These are phyloP conservation scores for Anolis apletophallus DNA, from an alignment of 2,797 vertebrate species.

Conservation along the genomic window DNA sequence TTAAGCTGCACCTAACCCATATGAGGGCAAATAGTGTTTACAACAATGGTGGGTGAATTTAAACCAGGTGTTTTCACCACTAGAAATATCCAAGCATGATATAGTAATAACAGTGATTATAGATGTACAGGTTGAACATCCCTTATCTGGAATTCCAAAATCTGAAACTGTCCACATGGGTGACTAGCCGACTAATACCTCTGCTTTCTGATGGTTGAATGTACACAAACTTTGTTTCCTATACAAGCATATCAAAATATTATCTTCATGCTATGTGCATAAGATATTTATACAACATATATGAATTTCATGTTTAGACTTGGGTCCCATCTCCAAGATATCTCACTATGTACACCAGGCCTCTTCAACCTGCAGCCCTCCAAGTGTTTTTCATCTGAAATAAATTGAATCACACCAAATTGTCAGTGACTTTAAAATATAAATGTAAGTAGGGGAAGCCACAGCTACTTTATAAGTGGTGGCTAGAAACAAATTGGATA, in stretches of 20 bases:
- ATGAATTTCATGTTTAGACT: too few species aligned
- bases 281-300: too few species aligned
- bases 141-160: too few species aligned
- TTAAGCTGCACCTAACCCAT: background rate
- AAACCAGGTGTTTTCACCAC: background rate
- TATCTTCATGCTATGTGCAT: too few species aligned
- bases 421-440: background rate
- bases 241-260: too few species aligned
- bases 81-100: background rate
- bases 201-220: too few species aligned
- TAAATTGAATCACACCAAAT: background rate
- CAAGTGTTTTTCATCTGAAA: background rate
- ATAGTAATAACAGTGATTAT: constrained; percentile 22
- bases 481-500: background rate
- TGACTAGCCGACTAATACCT: too few species aligned
- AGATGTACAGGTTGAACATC: background rate
- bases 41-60: background rate
- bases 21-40: background rate
- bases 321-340: too few species aligned
- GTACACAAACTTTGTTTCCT: too few species aligned
- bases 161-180: too few species aligned
- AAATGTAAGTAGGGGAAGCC: background rate
- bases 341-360: too few species aligned
- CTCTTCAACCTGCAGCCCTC: too few species aligned
- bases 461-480: background rate